Evolutionary conservation across 2,888 invertebrate species (phyloP), one percentile per base, ranked within the genome.

Genomic region (Netelia inedita): DNA sequence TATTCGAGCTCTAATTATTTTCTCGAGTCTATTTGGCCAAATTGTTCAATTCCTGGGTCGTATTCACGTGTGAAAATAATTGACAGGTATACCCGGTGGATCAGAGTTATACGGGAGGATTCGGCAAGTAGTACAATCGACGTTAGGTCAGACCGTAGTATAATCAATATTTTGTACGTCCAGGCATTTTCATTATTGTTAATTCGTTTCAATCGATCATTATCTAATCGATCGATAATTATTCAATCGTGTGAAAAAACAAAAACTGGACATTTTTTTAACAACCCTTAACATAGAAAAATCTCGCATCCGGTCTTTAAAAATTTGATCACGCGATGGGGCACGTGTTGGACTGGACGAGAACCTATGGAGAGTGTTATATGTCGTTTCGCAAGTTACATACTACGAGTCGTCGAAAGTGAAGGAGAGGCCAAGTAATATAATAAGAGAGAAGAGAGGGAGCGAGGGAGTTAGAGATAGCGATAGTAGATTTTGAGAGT

Each of bases 1-100:
- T 72, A 66, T 85, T 53, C 79, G 66, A 82, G 82, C 72, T 82
- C 85, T 79, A 75, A 9, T 85, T 75, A 82, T n/a, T 79, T 72
- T 35, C 61, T 57, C 53, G 57, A 28, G 59, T 65, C 2, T 57
- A 9, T 69, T 23, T 9, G 10, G 73, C 73, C 10, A 19, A n/a
- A 19, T 57, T 11, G 23, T 66, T 23, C 19, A 59, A 53, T n/a
- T 69, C 55, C 23, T 28, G 8, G 14, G 9, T 28, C 21, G 3
- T 16, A 57, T 57, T 1, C 19, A 16, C 19, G 19, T 9, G 6
- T 28, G 23, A 35, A 19, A 11, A 28, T 63, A 71, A 43, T 71
- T 50, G 16, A 14, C n/a, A 43, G 57, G 14, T 11, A 46, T 46
- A 14, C 46, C 46, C 2, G 46, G 21, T 57, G 5, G 19, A 57